phyloP scores from a whole-genome alignment of 2,113 vertebrate species.

The Hassar affinis region DNA sequence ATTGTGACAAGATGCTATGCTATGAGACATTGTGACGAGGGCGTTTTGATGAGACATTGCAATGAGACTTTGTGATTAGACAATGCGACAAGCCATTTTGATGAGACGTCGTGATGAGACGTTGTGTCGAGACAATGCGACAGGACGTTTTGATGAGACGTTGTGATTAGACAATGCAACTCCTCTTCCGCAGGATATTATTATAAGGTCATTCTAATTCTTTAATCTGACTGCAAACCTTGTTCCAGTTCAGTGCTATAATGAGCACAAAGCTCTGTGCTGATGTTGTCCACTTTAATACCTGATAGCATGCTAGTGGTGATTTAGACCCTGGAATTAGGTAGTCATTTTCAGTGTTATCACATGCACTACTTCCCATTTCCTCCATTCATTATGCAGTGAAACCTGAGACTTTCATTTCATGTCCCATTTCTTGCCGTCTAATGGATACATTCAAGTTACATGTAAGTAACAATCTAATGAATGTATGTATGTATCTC shows the following conservation, averaged over 20 bases:
- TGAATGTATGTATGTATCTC: no score
- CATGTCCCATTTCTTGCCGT: background rate
- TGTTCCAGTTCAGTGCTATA: background rate
- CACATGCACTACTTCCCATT: background rate
- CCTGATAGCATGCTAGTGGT: background rate
- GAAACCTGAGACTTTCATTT: background rate
- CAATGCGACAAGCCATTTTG: no score
- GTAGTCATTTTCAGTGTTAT: background rate
- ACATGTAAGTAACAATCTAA: background rate
- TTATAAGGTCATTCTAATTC: background rate
- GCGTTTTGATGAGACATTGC: no score
- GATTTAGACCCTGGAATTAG: background rate
- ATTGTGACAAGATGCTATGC: no score
- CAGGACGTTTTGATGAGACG: no score
- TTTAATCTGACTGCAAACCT: background rate
- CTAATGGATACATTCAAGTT: background rate
- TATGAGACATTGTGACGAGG: no score
- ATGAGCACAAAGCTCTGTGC: constrained; percentile 10
- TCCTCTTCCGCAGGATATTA: background rate
- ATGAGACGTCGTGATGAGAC: no score
- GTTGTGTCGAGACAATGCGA: no score
- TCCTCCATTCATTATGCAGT: background rate
- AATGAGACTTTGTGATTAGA: no score
- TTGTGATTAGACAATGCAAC: no score
- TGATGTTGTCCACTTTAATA: background rate